Conservation (phyloP, 1,140 invertebrate species). For the Caenorhabditis brenneri region DNA sequence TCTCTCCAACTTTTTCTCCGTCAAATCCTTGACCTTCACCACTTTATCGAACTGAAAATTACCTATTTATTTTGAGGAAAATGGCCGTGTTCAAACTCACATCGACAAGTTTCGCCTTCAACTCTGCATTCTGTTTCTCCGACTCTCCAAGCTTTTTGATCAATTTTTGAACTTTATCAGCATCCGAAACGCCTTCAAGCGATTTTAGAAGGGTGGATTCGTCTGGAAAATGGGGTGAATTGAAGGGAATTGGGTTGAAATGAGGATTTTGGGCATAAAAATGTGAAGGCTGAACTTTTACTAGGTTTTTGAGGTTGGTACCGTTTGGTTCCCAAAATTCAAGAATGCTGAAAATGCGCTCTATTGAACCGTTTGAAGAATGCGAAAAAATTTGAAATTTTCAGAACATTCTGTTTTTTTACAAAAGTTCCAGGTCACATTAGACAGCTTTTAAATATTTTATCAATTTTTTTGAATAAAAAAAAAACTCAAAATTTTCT, state of each 20-base stretch:
- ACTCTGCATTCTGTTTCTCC: conserved; percentile 22
- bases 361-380: no score
- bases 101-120: conserved; percentile 11
- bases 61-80: neutral
- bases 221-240: no score
- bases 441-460: no score
- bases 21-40: conserved; percentile 14
- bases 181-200: conserved; percentile 37
- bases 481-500: no score
- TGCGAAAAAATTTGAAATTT: neutral
- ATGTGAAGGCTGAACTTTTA: no score
- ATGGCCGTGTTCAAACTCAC: neutral
- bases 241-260: no score
- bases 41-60: conserved; percentile 40
- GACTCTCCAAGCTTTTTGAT: conserved; percentile 23
- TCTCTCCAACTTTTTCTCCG: conserved; percentile 45
- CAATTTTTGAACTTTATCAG: conserved; percentile 35
- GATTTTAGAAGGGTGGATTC: conserved; percentile 28
- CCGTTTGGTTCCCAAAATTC: no score
- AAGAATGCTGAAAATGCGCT: no score
- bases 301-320: no score
- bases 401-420: neutral
- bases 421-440: no score
- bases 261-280: no score
- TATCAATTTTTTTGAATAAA: no score